Conservation (phyloP, 2,113 vertebrate genomes). For the Scophthalmus maximus region DNA sequence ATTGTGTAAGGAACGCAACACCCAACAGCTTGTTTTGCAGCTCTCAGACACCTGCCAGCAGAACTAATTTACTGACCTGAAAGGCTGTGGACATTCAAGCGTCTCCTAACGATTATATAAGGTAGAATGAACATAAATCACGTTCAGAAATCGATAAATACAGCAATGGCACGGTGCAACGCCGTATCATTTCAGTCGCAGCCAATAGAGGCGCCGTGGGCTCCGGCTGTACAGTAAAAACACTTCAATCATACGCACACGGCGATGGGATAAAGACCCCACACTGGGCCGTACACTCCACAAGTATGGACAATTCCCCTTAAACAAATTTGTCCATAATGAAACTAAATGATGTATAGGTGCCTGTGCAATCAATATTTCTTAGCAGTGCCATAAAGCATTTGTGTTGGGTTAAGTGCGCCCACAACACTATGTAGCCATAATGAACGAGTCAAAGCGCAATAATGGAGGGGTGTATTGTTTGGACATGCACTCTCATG, state of each 20-base stretch:
- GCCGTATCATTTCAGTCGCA: conserved; percentile 44
- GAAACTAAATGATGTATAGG: conserved; percentile 63
- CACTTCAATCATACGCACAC: conserved; percentile 54
- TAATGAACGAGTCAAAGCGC: conserved; percentile 55
- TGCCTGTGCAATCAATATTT: conserved; percentile 47
- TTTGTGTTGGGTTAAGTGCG: conserved; percentile 36
- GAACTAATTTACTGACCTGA: conserved; percentile 39
- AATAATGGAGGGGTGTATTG: conserved; percentile 27
- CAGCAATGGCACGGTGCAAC: conserved; percentile 18
- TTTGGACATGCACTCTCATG: conserved; percentile 35
- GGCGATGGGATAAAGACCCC: conserved; percentile 52
- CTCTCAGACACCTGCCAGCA: conserved; percentile 12
- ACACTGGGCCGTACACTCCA: conserved; percentile 18
- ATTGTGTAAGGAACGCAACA: conserved; percentile 10
- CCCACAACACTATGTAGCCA: conserved; percentile 35
- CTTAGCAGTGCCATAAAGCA: conserved; percentile 22
- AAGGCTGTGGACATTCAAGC: conserved; percentile 33
- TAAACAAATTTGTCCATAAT: conserved; percentile 63
- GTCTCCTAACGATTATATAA: conserved; percentile 45
- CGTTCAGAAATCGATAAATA: conserved; percentile 61
- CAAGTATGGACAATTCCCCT: conserved; percentile 56
- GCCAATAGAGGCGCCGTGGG: conserved; percentile 11
- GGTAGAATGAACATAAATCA: conserved; percentile 59
- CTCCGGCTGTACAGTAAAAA: conserved; percentile 29
- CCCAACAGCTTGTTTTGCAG: conserved; percentile 13